Conservation (phyloP, 2,888 invertebrate species). For the Zygogramma bicolorata region DNA sequence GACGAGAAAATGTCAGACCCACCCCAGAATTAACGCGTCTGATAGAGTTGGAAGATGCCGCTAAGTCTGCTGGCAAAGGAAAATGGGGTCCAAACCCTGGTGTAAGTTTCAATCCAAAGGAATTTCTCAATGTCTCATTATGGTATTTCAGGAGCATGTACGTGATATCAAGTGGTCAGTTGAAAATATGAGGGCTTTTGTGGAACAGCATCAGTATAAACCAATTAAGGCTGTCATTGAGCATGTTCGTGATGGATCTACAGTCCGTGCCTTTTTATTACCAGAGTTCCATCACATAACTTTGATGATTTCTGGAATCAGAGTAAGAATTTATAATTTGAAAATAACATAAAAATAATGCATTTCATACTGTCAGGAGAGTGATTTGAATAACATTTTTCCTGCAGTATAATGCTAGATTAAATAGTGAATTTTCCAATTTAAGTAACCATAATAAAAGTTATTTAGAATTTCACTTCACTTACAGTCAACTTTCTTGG, state of each 20-base stretch:
- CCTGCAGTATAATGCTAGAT: not conserved
- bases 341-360: too few relatives aligned
- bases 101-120: too few relatives aligned
- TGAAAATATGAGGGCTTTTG: constrained; percentile 82
- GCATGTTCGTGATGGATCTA: constrained; percentile 97
- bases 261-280: constrained; percentile 90
- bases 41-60: constrained; percentile 89
- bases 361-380: not conserved
- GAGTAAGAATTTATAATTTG: too few relatives aligned
- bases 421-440: not conserved
- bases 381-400: not conserved
- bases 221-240: constrained; percentile 95
- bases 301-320: constrained; percentile 94
- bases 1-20: constrained; percentile 74
- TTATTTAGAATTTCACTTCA: not conserved
- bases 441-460: not conserved
- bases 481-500: too few relatives aligned
- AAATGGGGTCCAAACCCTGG: constrained; percentile 72
- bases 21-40: constrained; percentile 78
- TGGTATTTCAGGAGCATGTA: constrained; percentile 74
- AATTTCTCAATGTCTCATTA: constrained; percentile 17
- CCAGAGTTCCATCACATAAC: constrained; percentile 94
- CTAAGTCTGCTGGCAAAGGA: constrained; percentile 89
- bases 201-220: constrained; percentile 87
- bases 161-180: constrained; percentile 90